Evolutionary conservation across 1,140 invertebrate genomes (phyloP).

Genomic region (Cotesia chilonis): DNA sequence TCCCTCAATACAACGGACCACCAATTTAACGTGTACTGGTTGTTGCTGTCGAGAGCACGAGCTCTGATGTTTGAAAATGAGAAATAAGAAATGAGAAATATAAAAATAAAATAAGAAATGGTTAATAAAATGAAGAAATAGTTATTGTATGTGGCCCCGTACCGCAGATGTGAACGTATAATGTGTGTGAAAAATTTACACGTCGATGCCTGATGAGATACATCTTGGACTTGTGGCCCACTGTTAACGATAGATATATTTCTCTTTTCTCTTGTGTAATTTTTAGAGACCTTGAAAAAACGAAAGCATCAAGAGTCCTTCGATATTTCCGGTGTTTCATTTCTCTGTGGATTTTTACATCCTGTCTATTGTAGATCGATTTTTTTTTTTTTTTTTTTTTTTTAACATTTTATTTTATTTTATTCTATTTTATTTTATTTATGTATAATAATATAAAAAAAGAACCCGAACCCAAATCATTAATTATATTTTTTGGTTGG

Average conservation of each 20-base stretch:
- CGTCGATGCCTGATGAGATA: too few relatives aligned
- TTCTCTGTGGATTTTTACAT: conserved; percentile 2
- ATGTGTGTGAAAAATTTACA: too few relatives aligned
- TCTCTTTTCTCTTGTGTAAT: not conserved
- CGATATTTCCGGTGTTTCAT: conserved; percentile 6
- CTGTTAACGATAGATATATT: not conserved
- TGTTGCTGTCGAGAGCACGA: not conserved
- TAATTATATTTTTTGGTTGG: too few relatives aligned
- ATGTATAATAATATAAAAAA: too few relatives aligned
- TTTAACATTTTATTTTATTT: too few relatives aligned
- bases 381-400: not conserved
- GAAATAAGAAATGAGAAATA: conserved; percentile 7
- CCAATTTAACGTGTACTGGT: not conserved
- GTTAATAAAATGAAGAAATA: too few relatives aligned
- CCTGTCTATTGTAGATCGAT: conserved; percentile 13
- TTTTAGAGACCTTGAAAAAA: not conserved
- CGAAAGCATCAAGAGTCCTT: not conserved
- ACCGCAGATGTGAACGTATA: too few relatives aligned
- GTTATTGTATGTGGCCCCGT: too few relatives aligned
- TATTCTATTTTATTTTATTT: too few relatives aligned
- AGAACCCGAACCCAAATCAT: too few relatives aligned
- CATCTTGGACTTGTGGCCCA: too few relatives aligned
- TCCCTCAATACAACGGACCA: conserved; percentile 19
- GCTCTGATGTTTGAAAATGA: not conserved
- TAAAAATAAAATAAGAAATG: too few relatives aligned